These are phyloP conservation scores for Petrolisthes cinctipes DNA, from an alignment of 2,888 invertebrate genomes.

Conservation along the genomic window DNA sequence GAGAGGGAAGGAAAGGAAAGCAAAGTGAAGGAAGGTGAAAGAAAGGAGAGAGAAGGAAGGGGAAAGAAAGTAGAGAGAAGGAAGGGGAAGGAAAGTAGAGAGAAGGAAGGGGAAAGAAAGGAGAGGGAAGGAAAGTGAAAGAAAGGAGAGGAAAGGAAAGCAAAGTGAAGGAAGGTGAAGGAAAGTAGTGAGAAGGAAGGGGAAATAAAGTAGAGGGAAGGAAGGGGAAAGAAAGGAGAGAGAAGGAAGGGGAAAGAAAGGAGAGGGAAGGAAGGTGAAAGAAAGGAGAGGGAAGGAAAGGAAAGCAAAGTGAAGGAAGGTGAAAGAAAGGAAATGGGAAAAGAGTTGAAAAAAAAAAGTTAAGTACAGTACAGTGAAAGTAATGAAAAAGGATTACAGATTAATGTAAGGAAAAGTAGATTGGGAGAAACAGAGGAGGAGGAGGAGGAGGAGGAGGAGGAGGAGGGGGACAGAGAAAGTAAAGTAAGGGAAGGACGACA, in stretches of 20 bases:
- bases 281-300: background rate
- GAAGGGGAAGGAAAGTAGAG: background rate
- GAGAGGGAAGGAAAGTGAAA: background rate
- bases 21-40: background rate
- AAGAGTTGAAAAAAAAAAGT: no score
- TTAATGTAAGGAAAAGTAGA: no score
- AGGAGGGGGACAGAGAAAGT: no score
- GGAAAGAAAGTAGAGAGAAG: background rate
- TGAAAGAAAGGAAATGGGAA: no score
- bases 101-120: conserved; percentile 20
- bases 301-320: no score
- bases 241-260: background rate
- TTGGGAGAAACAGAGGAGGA: no score
- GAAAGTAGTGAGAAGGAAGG: conserved; percentile 18
- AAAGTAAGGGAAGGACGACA: no score
- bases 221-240: background rate
- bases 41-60: background rate
- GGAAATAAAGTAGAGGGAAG: conserved; percentile 3
- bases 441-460: no score
- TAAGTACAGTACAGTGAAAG: no score
- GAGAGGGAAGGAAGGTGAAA: background rate
- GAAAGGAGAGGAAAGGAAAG: conserved; percentile 5
- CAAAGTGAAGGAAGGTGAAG: conserved; percentile 19
- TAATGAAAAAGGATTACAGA: no score
- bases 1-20: background rate